Evolutionary conservation across 2,113 vertebrate genomes (phyloP), one percentile per base, ranked within the genome.

Genomic region (Abramis brama): DNA sequence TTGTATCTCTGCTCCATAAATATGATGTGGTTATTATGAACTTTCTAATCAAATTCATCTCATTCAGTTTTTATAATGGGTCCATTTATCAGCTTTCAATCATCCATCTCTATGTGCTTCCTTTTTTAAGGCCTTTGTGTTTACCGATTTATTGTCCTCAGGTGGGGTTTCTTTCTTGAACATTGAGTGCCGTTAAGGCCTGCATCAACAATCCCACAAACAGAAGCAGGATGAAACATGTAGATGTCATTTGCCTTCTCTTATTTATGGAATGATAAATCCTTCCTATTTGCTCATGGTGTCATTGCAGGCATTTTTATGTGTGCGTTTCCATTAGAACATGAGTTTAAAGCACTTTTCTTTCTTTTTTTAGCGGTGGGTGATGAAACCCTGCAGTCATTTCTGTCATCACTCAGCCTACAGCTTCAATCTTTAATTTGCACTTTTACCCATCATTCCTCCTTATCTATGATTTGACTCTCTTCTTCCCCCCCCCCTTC

Each of bases 401-500:
- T 6, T 76, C 39, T 19, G 77, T 82, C 43, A 59, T 60, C 77
- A 71, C 64, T 47, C 77, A 50, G 66, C 55, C 57, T 80, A 27
- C 47, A 66, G 82, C 64, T n/a, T 64, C 13, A 55, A 39, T 64
- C 50, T 36, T 57, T 81, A 43, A 12, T 71, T 64, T n/a, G 9
- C 57, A 39, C 25, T 19, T 59, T 70, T n/a, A 47, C 45, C 73
- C 79, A 82, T 62, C 30, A 45, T 25, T 74, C 47, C 73, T 23
- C 43, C 74, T 79, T 73, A 52, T 85, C 55, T 89, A 45, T 83
- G 47, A 47, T 84, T 79, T 83, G 33, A 62, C 39, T 66, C 36
- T 19, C 85, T 82, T 90, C 83, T 89, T 86, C 64, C 45, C 19
- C 27, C 27, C 27, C 78, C 59, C 78, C 27, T 33, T 82, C 64